A percentile compares a stretch with the other conserved stretches of the same genome.
These are phyloP conservation scores for Plemyria rubiginata DNA, from an alignment of 2,888 invertebrate genomes.

Conservation along the genomic window DNA sequence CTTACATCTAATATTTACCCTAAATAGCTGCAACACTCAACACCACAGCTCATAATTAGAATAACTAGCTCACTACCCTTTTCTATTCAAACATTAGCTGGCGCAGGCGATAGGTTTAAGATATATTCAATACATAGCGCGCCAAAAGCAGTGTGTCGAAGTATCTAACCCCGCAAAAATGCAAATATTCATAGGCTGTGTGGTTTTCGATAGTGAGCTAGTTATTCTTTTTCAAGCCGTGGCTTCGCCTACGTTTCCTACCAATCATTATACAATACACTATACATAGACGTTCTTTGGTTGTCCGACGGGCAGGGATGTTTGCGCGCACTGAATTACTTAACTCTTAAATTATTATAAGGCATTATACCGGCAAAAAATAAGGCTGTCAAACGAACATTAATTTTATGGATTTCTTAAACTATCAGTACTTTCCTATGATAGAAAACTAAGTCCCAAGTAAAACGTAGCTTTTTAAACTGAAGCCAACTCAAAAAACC, in stretches of 20 bases:
- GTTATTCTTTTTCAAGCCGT: constrained; percentile 17
- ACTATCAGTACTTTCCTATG: constrained; percentile 29
- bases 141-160: not conserved
- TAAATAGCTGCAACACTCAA: constrained; percentile 56
- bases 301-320: constrained; percentile 54
- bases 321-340: constrained; percentile 52
- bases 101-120: constrained; percentile 17
- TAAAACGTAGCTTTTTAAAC: not conserved
- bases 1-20: constrained; percentile 45
- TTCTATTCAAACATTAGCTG: not conserved
- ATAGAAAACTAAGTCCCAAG: constrained; percentile 16
- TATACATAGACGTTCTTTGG: constrained; percentile 64
- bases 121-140: not conserved
- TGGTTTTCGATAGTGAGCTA: constrained; percentile 4
- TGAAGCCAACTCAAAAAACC: not conserved
- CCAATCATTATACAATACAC: constrained; percentile 49
- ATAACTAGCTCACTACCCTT: not conserved
- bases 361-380: constrained; percentile 31
- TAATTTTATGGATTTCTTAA: constrained; percentile 24
- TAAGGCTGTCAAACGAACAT: constrained; percentile 22
- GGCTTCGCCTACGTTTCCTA: constrained; percentile 53
- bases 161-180: not conserved
- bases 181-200: not conserved
- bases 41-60: constrained; percentile 26
- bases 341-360: constrained; percentile 26